Conservation (phyloP, 2,797 vertebrate genomes). For the Enteromius fasciolatus region DNA sequence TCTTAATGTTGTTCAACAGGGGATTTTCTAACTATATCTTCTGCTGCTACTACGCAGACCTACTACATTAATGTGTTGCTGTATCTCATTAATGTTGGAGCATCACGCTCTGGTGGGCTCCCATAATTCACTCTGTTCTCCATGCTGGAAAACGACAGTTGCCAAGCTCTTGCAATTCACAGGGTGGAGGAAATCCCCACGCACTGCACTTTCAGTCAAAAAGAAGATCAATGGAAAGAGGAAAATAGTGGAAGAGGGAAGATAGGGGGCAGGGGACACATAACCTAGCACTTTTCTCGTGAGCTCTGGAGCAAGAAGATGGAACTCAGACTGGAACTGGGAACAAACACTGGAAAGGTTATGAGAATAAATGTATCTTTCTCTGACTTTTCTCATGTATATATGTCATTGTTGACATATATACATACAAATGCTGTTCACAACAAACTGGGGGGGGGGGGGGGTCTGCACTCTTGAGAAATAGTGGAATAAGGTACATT, state of each 20-base stretch:
- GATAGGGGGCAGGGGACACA: slow-evolving; percentile 23
- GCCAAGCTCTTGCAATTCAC: slow-evolving; percentile 62
- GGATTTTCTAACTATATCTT: slow-evolving; percentile 58
- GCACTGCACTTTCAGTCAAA: slow-evolving; percentile 32
- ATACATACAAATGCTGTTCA: slow-evolving; percentile 30
- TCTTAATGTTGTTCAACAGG: slow-evolving; percentile 13
- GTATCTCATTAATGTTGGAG: slow-evolving; percentile 69
- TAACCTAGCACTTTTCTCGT: background rate
- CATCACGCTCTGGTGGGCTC: slow-evolving; percentile 52
- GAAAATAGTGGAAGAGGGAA: background rate
- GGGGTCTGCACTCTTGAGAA: background rate
- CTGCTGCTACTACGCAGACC: slow-evolving; percentile 60
- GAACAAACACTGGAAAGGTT: background rate
- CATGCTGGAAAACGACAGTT: slow-evolving; percentile 69
- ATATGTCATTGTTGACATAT: slow-evolving; percentile 11
- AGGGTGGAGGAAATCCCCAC: slow-evolving; percentile 57
- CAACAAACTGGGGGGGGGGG: too few species aligned
- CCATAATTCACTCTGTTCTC: slow-evolving; percentile 58
- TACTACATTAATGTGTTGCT: slow-evolving; percentile 50
- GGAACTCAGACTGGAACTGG: background rate
- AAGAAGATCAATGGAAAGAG: background rate
- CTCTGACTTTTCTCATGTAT: too few species aligned
- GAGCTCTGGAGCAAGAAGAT: background rate
- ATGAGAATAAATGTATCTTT: background rate
- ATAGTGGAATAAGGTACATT: background rate